phyloP scores from a whole-genome alignment of 2,888 invertebrate genomes.

The Nemotelus pantherinus region DNA sequence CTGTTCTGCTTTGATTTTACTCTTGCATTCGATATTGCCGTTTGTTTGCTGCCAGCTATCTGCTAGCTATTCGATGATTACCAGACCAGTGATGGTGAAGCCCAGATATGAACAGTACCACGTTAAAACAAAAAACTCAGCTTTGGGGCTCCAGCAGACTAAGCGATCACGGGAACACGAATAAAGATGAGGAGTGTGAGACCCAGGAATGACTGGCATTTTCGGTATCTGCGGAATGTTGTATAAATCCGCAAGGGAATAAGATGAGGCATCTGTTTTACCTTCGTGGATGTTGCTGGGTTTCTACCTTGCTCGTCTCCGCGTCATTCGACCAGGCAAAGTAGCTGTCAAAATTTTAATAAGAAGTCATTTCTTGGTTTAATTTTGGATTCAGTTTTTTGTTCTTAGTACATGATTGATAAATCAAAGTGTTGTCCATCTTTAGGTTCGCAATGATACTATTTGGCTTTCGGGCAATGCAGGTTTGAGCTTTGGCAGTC shows the following conservation, averaged over 20 bases:
- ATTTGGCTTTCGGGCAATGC: no score
- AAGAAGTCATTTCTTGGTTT: background rate
- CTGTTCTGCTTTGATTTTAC: slow-evolving; percentile 26
- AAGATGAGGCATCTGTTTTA: background rate
- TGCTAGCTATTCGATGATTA: slow-evolving; percentile 10
- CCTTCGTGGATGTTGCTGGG: background rate
- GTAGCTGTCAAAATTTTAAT: slow-evolving; percentile 38
- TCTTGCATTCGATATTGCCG: background rate
- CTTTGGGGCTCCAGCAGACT: slow-evolving; percentile 12
- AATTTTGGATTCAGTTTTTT: slow-evolving; percentile 3
- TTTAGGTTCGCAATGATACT: no score
- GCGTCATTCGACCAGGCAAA: background rate
- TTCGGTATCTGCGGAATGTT: slow-evolving; percentile 30
- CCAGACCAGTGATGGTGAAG: slow-evolving; percentile 10
- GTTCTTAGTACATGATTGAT: slow-evolving; percentile 24
- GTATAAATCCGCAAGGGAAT: background rate
- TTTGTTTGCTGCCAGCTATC: slow-evolving; percentile 4
- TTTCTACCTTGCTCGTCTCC: slow-evolving; percentile 1
- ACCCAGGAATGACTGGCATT: slow-evolving; percentile 42
- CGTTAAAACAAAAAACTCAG: slow-evolving; percentile 18
- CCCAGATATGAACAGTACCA: background rate
- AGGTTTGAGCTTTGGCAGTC: no score
- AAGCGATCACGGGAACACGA: background rate
- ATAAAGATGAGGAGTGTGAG: slow-evolving; percentile 33
- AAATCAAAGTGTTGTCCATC: slow-evolving; percentile 4